Conservation (phyloP, 2,113 vertebrate genomes). For the Gallinago paraguaiae region DNA sequence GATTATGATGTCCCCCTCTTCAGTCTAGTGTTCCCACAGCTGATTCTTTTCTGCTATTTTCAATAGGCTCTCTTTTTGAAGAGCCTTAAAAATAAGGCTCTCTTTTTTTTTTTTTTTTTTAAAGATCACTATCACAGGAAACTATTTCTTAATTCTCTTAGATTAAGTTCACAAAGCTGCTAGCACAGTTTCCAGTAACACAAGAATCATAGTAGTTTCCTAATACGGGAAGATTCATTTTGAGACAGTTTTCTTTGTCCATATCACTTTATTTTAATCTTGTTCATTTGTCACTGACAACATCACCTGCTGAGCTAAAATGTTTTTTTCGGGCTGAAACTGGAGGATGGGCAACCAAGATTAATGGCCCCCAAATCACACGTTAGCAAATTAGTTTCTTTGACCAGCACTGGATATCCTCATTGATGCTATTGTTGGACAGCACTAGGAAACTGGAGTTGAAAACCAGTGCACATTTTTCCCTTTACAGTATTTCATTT, state of each 20-base stretch:
- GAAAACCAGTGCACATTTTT: neutral
- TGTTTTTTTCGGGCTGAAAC: constrained; percentile 54
- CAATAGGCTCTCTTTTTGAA: neutral
- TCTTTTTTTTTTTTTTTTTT: neutral
- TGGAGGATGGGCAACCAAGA: constrained; percentile 51
- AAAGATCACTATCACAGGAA: neutral
- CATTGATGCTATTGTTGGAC: neutral
- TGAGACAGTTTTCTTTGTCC: constrained; percentile 44
- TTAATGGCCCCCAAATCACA: constrained; percentile 48
- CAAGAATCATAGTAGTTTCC: neutral
- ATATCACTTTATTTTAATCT: constrained; percentile 64
- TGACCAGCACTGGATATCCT: constrained; percentile 26
- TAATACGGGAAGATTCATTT: neutral
- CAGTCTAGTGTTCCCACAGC: neutral
- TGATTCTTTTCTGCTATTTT: neutral
- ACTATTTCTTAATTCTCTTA: neutral
- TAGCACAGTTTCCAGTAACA: neutral
- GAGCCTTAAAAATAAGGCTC: neutral
- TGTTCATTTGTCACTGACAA: constrained; percentile 71
- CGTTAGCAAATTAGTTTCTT: constrained; percentile 38
- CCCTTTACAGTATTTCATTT: constrained; percentile 24
- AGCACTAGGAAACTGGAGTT: neutral
- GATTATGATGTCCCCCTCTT: neutral
- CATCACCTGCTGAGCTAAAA: constrained; percentile 67
- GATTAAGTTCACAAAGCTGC: neutral